Base-by-base conservation (phyloP, 2,113 vertebrate species). In the Oryzias curvinotus region DNA sequence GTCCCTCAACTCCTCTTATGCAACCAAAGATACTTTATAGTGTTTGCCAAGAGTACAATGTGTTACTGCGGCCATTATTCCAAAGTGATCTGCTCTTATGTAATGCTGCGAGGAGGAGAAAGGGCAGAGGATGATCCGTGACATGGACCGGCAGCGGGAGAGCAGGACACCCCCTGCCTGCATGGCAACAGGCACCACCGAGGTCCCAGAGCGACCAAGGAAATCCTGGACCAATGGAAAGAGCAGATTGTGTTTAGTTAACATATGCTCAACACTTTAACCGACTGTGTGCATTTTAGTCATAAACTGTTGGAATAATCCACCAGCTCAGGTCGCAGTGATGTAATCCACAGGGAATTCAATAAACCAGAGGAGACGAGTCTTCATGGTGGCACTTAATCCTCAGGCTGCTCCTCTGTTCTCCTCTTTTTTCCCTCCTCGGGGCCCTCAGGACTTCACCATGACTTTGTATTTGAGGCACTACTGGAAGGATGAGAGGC, bases 381-480 rank as follows among this genome's bases (percentile, higher is more conserved):
- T 64, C 53, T 43, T 57, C 14, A 23, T 57, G 49, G 60, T 67
- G 58, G 54, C 43, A 60, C 62, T 65, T 74, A 78, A 83, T 68
- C 55, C 59, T 4, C 21, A 58, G 46, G 12, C 21, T 60, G 26
- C 49, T 43, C 7, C 8, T 68, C 50, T 60, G 43, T 48, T 43
- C 51, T 17, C 41, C 52, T 36, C 10, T 21, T 26, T 16, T 7
- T 0, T 17, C n/a, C 28, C 28, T 14, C 1, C 25, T 14, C 41
- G 15, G 23, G 7, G 6, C 28, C 26, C 30, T 41, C 72, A 98
- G 96, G 96, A 98, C 82, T 98, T 98, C 90, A 98, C 96, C 4
- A 97, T 98, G 96, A 98, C 96, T 5, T 80, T 98, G 23, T 98
- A 98, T 75, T 87, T 98, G 74, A 91, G 96, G 58, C 96, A 98